phyloP scores from a whole-genome alignment of 2,888 invertebrate species.

The Eustalomyia histrio region DNA sequence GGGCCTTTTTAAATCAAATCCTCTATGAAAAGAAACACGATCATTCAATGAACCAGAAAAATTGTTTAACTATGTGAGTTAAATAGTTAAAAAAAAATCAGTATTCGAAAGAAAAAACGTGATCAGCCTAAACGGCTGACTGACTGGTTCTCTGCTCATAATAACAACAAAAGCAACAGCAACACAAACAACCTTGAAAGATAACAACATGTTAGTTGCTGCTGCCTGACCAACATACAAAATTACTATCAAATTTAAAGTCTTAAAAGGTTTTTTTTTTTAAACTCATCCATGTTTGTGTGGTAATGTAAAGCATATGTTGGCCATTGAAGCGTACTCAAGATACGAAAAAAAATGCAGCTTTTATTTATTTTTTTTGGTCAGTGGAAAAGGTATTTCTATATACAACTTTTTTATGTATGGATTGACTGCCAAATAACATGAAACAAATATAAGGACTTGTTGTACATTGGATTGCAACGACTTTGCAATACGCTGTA shows the following conservation, averaged over 20 bases:
- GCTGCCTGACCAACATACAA: conserved; percentile 51
- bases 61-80: conserved; percentile 47
- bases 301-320: conserved; percentile 39
- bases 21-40: conserved; percentile 26
- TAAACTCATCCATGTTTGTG: not conserved
- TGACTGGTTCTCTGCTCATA: not conserved
- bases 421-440: not conserved
- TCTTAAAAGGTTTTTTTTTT: conserved; percentile 28
- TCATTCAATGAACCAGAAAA: conserved; percentile 57
- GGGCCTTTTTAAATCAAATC: conserved; percentile 22
- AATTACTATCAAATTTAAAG: conserved; percentile 30
- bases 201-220: conserved; percentile 5
- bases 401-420: not conserved
- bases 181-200: conserved; percentile 44
- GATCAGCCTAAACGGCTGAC: not conserved
- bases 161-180: conserved; percentile 13
- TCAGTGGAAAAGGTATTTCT: conserved; percentile 6
- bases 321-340: conserved; percentile 43
- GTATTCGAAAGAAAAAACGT: not conserved
- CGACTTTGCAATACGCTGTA: conserved; percentile 5
- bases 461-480: not conserved
- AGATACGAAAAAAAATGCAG: conserved; percentile 49
- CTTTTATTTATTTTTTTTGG: conserved; percentile 37
- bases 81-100: conserved; percentile 27
- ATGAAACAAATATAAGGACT: not conserved